These are phyloP conservation scores for Cavia aperea DNA, from an alignment of 2,113 vertebrate genomes.

Conservation along the genomic window DNA sequence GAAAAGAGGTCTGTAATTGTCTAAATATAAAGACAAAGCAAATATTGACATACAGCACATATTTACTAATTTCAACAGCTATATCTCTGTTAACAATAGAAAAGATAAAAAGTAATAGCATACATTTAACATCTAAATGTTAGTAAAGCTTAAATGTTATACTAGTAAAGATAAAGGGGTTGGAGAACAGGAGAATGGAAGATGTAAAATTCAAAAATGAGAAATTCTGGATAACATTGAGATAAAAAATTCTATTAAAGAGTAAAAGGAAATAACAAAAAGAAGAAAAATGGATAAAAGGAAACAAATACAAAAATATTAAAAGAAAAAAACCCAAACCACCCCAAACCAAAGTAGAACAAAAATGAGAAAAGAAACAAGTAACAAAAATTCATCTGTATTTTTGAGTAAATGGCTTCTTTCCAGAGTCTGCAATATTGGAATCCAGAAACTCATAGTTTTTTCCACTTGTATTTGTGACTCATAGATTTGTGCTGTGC, in stretches of 20 bases:
- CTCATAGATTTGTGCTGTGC: neutral
- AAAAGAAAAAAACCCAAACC: neutral
- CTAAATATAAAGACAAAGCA: neutral
- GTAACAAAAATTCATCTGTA: neutral
- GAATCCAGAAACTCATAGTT: neutral
- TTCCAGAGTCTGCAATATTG: neutral
- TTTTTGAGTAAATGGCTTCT: neutral
- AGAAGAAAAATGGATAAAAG: no score
- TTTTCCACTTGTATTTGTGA: neutral
- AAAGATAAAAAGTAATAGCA: neutral
- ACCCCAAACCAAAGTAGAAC: neutral
- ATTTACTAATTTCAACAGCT: neutral
- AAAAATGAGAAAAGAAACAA: neutral
- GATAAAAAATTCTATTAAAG: no score
- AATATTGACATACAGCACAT: neutral
- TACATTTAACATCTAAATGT: neutral
- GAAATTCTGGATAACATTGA: neutral
- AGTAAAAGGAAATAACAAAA: no score
- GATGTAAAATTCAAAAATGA: neutral
- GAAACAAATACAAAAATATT: no score
- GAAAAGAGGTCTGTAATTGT: neutral
- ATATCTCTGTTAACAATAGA: neutral
- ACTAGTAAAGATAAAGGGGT: neutral
- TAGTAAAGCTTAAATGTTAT: neutral
- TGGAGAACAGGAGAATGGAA: neutral